Percentiles rank a stretch among this genome's conserved stretches.
Conservation (phyloP, 1,140 invertebrate genomes). For the Neelides sp. region DNA sequence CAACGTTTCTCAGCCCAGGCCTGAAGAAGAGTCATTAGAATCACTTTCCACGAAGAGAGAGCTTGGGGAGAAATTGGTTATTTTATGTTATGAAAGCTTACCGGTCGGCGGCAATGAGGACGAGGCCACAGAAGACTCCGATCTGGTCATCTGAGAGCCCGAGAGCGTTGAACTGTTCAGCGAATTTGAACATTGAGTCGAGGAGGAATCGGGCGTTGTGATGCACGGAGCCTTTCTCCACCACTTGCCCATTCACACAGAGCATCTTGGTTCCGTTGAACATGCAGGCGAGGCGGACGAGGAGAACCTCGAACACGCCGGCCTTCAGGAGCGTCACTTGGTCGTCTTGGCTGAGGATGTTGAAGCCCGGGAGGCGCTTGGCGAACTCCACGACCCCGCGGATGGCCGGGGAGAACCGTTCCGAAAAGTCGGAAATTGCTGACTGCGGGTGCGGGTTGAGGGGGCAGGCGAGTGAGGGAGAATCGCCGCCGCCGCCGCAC, state of each 20-base stretch:
- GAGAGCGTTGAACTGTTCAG: slow-evolving; percentile 80
- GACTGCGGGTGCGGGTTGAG: slow-evolving; percentile 83
- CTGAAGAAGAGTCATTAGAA: slow-evolving; percentile 33
- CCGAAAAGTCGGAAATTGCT: slow-evolving; percentile 71
- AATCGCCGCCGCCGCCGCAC: slow-evolving; percentile 32
- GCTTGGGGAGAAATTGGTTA: background rate
- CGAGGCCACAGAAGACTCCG: slow-evolving; percentile 85
- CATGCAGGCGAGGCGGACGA: slow-evolving; percentile 85
- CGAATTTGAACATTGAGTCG: slow-evolving; percentile 94
- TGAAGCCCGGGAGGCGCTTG: slow-evolving; percentile 91
- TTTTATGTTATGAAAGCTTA: slow-evolving; percentile 10
- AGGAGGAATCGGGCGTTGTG: slow-evolving; percentile 80
- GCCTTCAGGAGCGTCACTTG: slow-evolving; percentile 93
- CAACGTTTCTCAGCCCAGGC: slow-evolving; percentile 83
- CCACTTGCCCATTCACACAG: slow-evolving; percentile 79
- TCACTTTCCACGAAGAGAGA: background rate
- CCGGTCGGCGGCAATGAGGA: slow-evolving; percentile 76
- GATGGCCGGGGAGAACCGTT: slow-evolving; percentile 87
- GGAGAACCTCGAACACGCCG: slow-evolving; percentile 83
- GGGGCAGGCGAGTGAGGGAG: slow-evolving; percentile 75
- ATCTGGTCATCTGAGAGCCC: slow-evolving; percentile 82
- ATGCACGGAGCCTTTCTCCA: slow-evolving; percentile 68
- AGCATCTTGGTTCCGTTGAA: slow-evolving; percentile 80
- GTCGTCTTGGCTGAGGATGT: slow-evolving; percentile 84
- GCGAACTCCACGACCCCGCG: slow-evolving; percentile 95